Percentiles rank a stretch among this genome's conserved stretches.
Evolutionary conservation across 2,888 invertebrate species (phyloP).

Genomic region (Eledone cirrhosa): DNA sequence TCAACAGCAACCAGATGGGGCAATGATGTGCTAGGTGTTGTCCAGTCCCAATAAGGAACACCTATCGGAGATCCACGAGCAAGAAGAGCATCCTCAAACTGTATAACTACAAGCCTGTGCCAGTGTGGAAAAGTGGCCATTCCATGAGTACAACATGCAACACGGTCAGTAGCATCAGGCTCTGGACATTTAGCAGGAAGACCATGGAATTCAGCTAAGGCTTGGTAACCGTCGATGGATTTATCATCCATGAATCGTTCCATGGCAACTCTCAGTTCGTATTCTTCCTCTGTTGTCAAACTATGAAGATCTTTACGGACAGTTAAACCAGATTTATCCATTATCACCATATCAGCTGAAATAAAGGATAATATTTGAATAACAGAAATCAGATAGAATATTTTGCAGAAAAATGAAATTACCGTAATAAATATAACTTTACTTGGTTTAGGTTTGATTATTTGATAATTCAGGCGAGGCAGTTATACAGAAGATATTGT

Average conservation of each 20-base stretch:
- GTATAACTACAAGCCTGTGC: conserved; percentile 33
- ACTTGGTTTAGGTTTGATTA: too few species aligned
- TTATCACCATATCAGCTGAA: conserved; percentile 33
- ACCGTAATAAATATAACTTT: too few species aligned
- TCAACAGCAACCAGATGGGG: conserved; percentile 35
- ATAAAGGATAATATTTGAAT: too few species aligned
- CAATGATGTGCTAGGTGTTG: conserved; percentile 32
- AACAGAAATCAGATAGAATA: too few species aligned
- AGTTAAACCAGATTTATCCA: conserved; percentile 19
- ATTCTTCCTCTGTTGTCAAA: conserved; percentile 38
- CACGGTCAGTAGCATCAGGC: conserved; percentile 35
- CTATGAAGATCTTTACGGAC: conserved; percentile 37
- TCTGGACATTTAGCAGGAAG: conserved; percentile 39
- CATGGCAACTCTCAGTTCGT: conserved; percentile 38
- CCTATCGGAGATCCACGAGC: conserved; percentile 39
- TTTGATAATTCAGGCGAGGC: too few species aligned
- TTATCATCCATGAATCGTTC: conserved; percentile 38
- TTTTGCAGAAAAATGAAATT: too few species aligned
- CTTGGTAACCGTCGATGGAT: conserved; percentile 43
- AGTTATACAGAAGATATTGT: too few species aligned
- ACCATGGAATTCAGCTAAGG: conserved; percentile 43
- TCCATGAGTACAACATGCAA: conserved; percentile 37
- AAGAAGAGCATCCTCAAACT: conserved; percentile 39
- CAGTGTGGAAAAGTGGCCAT: conserved; percentile 38
- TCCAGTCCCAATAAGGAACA: conserved; percentile 44